phyloP scores from a whole-genome alignment of 2,113 vertebrate genomes.

The Hylia prasina region DNA sequence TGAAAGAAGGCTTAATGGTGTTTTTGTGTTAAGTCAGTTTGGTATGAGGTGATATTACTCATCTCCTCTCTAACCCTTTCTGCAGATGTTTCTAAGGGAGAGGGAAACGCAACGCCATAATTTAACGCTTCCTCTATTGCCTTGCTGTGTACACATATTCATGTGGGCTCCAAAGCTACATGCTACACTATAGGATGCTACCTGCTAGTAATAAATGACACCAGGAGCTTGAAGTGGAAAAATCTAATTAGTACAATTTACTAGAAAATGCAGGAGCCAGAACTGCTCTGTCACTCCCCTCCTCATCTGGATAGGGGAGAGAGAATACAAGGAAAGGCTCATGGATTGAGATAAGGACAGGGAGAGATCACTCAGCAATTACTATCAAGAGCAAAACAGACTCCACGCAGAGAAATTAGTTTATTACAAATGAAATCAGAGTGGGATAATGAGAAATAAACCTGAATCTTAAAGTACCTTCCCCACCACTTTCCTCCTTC shows the following conservation, averaged over 20 bases:
- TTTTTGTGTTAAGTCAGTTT: neutral
- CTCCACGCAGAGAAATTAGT: neutral
- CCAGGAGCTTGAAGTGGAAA: neutral
- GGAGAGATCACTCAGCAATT: neutral
- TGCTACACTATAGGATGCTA: neutral
- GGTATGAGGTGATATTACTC: neutral
- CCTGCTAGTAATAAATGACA: neutral
- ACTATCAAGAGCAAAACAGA: neutral
- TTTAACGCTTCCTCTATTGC: neutral
- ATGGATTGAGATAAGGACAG: neutral
- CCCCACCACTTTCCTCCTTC: neutral
- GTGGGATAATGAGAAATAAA: neutral
- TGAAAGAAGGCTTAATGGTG: neutral
- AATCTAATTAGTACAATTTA: neutral
- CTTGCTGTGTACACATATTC: neutral
- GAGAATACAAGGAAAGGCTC: neutral
- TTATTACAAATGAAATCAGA: neutral
- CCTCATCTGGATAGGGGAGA: neutral
- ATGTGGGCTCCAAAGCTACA: neutral
- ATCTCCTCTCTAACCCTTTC: neutral
- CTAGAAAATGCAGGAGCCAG: neutral
- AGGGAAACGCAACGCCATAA: accelerated
- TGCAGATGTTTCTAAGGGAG: neutral
- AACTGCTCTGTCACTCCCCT: neutral
- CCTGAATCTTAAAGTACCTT: neutral